These are phyloP conservation scores for Sepiola atlantica DNA, from an alignment of 2,888 invertebrate genomes.

Conservation along the genomic window DNA sequence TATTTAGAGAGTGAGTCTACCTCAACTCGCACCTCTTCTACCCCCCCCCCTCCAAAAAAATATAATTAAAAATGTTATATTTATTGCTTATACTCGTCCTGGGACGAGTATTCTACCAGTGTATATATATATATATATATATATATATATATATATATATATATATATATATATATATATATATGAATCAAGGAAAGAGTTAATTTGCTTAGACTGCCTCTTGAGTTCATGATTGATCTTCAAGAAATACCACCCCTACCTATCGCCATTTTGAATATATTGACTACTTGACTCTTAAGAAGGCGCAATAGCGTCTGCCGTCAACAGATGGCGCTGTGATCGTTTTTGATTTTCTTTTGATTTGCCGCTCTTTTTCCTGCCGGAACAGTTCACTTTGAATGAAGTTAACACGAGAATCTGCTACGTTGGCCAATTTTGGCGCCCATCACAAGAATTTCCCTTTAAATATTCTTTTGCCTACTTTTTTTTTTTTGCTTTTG, in stretches of 20 bases:
- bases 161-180: background rate
- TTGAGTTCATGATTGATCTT: background rate
- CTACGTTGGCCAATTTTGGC: background rate
- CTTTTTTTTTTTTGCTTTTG: background rate
- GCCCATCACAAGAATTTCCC: background rate
- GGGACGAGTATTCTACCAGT: no score
- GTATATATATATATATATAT: background rate
- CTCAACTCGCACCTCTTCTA: no score
- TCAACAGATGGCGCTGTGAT: background rate
- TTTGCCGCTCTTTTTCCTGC: background rate
- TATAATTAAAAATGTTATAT: no score
- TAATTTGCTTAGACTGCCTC: background rate
- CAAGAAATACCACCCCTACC: background rate
- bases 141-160: background rate
- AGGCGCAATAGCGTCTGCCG: background rate
- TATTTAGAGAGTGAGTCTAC: no score
- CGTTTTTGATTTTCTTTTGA: no score
- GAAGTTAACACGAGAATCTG: background rate
- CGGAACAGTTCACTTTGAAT: background rate
- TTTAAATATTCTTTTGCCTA: background rate
- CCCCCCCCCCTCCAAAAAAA: no score
- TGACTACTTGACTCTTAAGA: background rate
- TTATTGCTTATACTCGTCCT: no score
- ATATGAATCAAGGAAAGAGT: background rate
- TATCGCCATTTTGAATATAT: background rate